Evolutionary conservation across 2,888 invertebrate species (phyloP).

Genomic region (Dendrolimus pini): DNA sequence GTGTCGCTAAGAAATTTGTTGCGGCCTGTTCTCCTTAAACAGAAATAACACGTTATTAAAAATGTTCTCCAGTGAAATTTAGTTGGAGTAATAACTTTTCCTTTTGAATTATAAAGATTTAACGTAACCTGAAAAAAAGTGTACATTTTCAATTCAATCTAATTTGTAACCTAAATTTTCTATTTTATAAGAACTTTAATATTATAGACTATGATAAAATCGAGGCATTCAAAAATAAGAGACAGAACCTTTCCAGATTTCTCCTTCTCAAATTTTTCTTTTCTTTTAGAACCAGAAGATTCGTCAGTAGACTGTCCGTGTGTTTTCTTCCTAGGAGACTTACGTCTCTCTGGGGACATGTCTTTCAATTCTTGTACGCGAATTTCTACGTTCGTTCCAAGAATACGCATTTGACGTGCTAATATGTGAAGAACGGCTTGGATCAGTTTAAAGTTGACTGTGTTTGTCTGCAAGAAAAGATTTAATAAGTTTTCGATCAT

Average conservation of each 20-base stretch:
- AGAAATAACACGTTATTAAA: too few relatives aligned
- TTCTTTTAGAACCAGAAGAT: constrained; percentile 5
- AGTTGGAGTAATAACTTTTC: too few relatives aligned
- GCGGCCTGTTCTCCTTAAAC: too few relatives aligned
- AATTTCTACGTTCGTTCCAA: constrained; percentile 49
- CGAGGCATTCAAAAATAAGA: background rate
- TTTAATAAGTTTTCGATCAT: too few relatives aligned
- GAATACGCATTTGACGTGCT: constrained; percentile 49
- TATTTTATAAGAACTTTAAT: too few relatives aligned
- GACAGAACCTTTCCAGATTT: constrained; percentile 2
- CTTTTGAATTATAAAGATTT: too few relatives aligned
- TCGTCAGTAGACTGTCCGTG: constrained; percentile 6
- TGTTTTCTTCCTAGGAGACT: constrained; percentile 7
- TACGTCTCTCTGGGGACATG: constrained; percentile 4
- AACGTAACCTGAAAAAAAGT: too few relatives aligned
- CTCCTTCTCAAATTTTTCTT: background rate
- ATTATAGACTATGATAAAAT: too few relatives aligned
- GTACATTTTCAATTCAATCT: too few relatives aligned
- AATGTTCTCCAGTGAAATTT: too few relatives aligned
- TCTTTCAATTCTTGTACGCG: constrained; percentile 20
- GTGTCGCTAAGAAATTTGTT: too few relatives aligned
- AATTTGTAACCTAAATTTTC: too few relatives aligned
- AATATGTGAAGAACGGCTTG: constrained; percentile 49
- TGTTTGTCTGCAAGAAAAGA: constrained; percentile 31
- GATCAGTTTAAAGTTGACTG: constrained; percentile 47